Percentiles rank a stretch among this genome's conserved stretches.
Conservation (phyloP, 2,797 vertebrate genomes). For the Urosaurus nigricauda region DNA sequence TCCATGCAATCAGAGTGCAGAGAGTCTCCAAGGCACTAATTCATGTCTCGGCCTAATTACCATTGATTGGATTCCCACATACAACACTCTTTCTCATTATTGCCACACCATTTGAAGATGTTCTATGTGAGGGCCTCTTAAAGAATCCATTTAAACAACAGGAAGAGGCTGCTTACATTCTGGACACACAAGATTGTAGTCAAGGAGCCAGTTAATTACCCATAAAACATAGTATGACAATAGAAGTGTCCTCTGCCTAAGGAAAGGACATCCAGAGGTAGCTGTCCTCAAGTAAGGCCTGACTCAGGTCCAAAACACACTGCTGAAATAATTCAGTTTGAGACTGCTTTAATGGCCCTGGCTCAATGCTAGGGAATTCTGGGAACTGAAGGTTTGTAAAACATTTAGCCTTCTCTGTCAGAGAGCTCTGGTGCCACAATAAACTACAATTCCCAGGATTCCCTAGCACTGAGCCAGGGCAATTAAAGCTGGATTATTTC, state of each 20-base stretch:
- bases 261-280: neutral
- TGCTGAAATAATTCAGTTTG: no score
- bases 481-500: no score
- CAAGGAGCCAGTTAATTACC: conserved; percentile 1
- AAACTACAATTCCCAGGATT: no score
- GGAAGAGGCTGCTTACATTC: neutral
- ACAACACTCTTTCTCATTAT: conserved; percentile 31
- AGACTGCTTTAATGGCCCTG: no score
- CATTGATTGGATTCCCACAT: conserved; percentile 44
- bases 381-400: no score
- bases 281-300: neutral
- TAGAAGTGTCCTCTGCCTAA: neutral
- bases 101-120: conserved; percentile 16
- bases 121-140: conserved; percentile 15
- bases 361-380: no score
- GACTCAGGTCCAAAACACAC: neutral
- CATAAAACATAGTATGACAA: neutral
- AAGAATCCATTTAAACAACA: conserved; percentile 17
- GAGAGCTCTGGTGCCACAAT: no score
- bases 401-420: no score
- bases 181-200: neutral
- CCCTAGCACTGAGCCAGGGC: no score
- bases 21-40: conserved; percentile 36
- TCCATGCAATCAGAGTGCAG: conserved; percentile 15
- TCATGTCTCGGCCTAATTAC: conserved; percentile 41